A percentile compares a stretch with the other conserved stretches of the same genome.
These are phyloP conservation scores for Cotesia typhae DNA, from an alignment of 1,140 invertebrate genomes.

Conservation along the genomic window DNA sequence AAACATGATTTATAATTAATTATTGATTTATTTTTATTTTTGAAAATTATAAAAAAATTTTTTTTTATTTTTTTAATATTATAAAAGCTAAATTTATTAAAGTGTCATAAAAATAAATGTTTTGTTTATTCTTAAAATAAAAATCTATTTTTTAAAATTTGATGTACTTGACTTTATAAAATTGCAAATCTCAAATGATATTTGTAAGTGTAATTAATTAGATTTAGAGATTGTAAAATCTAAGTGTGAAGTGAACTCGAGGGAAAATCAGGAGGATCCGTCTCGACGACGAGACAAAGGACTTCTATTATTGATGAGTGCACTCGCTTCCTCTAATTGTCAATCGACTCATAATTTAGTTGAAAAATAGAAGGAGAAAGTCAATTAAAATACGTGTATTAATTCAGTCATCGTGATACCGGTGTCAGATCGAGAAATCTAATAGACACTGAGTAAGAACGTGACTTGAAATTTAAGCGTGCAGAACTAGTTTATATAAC, in stretches of 20 bases:
- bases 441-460: not conserved
- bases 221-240: too few species aligned
- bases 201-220: too few species aligned
- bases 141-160: too few species aligned
- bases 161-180: not conserved
- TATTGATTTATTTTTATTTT: too few species aligned
- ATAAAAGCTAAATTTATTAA: too few species aligned
- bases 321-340: slow-evolving; percentile 18
- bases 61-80: too few species aligned
- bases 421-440: not conserved
- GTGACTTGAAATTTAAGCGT: too few species aligned
- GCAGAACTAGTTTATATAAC: too few species aligned
- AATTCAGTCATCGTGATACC: not conserved
- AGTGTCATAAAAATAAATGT: too few species aligned
- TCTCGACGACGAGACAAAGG: not conserved
- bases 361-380: not conserved
- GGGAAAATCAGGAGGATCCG: slow-evolving; percentile 10
- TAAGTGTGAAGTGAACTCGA: not conserved
- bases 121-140: too few species aligned
- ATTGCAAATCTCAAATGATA: not conserved
- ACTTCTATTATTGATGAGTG: not conserved
- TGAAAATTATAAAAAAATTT: too few species aligned
- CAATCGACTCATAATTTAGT: slow-evolving; percentile 20
- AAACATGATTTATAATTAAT: too few species aligned
- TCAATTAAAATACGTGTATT: slow-evolving; percentile 23